Evolutionary conservation across 2,113 vertebrate species (phyloP).

Genomic region (Podarcis raffonei): DNA sequence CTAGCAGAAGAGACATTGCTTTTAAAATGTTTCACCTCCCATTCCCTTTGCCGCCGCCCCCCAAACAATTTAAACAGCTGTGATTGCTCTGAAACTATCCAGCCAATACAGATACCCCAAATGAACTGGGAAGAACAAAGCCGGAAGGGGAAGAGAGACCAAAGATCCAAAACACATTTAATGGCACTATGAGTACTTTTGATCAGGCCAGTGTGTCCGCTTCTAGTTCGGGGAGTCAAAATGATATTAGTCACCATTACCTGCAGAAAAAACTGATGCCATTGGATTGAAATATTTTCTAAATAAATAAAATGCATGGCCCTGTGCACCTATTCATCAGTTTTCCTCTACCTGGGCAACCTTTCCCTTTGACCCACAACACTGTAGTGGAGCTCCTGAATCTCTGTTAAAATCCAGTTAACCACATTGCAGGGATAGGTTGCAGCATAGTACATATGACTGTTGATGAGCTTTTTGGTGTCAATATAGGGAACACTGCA

Average conservation of each 20-base stretch:
- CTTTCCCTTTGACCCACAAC: not conserved
- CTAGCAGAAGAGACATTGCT: not conserved
- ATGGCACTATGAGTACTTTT: not conserved
- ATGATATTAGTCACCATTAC: not conserved
- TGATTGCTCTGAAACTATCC: not conserved
- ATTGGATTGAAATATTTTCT: not conserved
- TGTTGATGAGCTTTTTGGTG: not conserved
- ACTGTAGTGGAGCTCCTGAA: not conserved
- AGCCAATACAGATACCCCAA: not conserved
- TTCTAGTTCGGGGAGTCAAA: not conserved
- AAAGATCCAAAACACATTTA: not conserved
- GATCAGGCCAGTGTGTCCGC: not conserved
- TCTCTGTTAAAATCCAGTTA: not conserved
- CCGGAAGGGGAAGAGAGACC: slow-evolving; percentile 9
- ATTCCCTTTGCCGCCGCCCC: not conserved
- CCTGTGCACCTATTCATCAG: not conserved
- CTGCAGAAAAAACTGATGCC: not conserved
- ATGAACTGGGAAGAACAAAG: not conserved
- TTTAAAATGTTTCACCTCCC: not conserved
- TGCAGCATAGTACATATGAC: not conserved
- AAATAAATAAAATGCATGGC: not conserved
- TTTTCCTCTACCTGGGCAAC: not conserved
- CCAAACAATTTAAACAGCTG: not conserved
- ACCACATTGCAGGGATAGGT: not conserved
- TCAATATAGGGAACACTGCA: not conserved